Percentiles rank a stretch among this genome's conserved stretches.
phyloP scores from a whole-genome alignment of 35 echinoderm and acorn worm genomes.

The Apostichopus parvimensis region DNA sequence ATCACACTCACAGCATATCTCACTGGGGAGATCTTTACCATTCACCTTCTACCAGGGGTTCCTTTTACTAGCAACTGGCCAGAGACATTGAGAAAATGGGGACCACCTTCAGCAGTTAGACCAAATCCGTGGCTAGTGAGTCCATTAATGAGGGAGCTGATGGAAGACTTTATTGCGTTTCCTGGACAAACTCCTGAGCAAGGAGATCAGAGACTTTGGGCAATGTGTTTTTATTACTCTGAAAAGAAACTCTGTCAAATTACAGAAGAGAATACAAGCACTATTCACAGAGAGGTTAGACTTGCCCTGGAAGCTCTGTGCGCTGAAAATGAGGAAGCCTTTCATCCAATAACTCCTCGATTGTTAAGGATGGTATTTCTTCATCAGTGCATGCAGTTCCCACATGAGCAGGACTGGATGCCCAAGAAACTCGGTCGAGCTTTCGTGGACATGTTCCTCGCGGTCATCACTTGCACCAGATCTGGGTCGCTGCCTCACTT shows the following conservation, averaged over 20 bases:
- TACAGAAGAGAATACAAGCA: not conserved
- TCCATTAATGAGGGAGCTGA: conserved; percentile 35
- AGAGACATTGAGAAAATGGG: conserved; percentile 57
- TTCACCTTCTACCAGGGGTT: conserved; percentile 59
- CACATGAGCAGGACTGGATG: conserved; percentile 80
- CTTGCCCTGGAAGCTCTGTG: conserved; percentile 51
- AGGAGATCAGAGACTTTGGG: conserved; percentile 69
- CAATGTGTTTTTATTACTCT: conserved; percentile 62
- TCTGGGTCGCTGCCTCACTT: conserved; percentile 58
- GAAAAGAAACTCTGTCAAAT: conserved; percentile 61
- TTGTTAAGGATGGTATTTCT: conserved; percentile 75
- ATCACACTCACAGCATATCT: conserved; percentile 63
- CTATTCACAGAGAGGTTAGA: conserved; percentile 36
- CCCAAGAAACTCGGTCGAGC: conserved; percentile 72
- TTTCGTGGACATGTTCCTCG: conserved; percentile 87
- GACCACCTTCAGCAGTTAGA: conserved; percentile 47
- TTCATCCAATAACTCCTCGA: conserved; percentile 67
- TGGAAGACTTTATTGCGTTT: conserved; percentile 58
- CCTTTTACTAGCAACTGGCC: conserved; percentile 59
- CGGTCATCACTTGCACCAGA: conserved; percentile 59
- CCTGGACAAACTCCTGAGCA: conserved; percentile 21
- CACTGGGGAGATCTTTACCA: conserved; percentile 54
- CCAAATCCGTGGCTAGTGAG: conserved; percentile 59
- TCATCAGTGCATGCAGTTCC: conserved; percentile 89
- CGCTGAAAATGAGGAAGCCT: conserved; percentile 82